Evolutionary conservation across 2,888 invertebrate species (phyloP), one percentile per base, ranked within the genome.

Genomic region (Hermaeophaga mercurialis): DNA sequence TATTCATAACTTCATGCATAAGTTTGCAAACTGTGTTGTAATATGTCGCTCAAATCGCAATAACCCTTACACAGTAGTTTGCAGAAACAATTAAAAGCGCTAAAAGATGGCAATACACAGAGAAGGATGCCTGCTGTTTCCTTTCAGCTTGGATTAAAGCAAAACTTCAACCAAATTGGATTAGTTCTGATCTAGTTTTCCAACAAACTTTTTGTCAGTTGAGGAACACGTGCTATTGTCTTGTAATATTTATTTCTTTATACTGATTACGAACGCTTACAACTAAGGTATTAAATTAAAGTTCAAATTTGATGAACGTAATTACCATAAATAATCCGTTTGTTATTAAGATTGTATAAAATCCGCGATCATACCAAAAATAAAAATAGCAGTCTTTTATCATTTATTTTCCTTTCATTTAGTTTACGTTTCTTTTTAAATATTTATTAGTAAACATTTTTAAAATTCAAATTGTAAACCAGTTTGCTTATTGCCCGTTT

Each of bases 1-100:
- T 56, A 62, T 54, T 61, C 59, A 54, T 50, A 62, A 61, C 54
- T 61, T 56, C 34, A 31, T 46, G 48, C 58, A 59, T 58, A 59
- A 57, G 48, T 62, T 55, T 48, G 38, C 49, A 17, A 43, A 58
- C 45, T 58, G 50, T 58, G 54, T 54, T 54, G 49, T 59, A 19
- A 41, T 50, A 50, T 33, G 41, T 41, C 41, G 41, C 41, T 41
- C 41, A 50, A 50, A 41, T 33, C 28, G 17, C 17, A 31, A 48
- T 36, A 48, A 48, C 44, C 28, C 44, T 9, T 28, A 28, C 28
- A 28, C 12, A 22, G 11, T 44, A 12, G 44, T 22, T 17, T 22
- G 41, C 19, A n/a, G 22, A 11, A 41, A 41, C 41, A 41, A 41
- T 41, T 41, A 41, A 22, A 41, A 22, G 41, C 41, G 22, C 3